These are phyloP conservation scores for Cotesia congregata DNA, from an alignment of 2,888 invertebrate species.

Conservation along the genomic window DNA sequence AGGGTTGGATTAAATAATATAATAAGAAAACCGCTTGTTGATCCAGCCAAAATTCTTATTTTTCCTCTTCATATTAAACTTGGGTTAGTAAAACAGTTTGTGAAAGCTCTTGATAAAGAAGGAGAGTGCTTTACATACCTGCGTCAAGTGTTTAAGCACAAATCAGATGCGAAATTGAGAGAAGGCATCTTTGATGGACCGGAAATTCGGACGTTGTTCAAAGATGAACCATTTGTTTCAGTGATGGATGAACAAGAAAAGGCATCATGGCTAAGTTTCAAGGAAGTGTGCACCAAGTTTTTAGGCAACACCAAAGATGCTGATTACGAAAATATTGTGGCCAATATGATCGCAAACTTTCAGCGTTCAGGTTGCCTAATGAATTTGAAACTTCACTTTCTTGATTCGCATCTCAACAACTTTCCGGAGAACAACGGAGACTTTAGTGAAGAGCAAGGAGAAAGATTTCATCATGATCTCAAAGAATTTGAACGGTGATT, in stretches of 20 bases:
- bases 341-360: conserved; percentile 39
- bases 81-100: background rate
- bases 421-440: background rate
- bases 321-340: conserved; percentile 42
- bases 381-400: conserved; percentile 46
- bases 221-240: conserved; percentile 38
- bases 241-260: conserved; percentile 42
- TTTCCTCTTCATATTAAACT: background rate
- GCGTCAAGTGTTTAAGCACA: background rate
- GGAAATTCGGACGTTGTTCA: conserved; percentile 46
- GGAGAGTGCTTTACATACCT: background rate
- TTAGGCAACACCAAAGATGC: conserved; percentile 46
- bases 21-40: background rate
- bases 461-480: no score
- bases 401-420: background rate
- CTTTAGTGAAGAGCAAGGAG: no score
- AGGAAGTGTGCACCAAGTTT: conserved; percentile 29
- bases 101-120: background rate
- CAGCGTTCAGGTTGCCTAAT: conserved; percentile 47
- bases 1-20: background rate
- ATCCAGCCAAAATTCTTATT: background rate
- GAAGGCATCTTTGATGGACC: conserved; percentile 41
- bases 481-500: no score
- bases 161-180: conserved; percentile 26
- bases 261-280: conserved; percentile 38